These are phyloP conservation scores for Megaleporinus macrocephalus DNA, from an alignment of 2,113 vertebrate genomes.

Conservation along the genomic window DNA sequence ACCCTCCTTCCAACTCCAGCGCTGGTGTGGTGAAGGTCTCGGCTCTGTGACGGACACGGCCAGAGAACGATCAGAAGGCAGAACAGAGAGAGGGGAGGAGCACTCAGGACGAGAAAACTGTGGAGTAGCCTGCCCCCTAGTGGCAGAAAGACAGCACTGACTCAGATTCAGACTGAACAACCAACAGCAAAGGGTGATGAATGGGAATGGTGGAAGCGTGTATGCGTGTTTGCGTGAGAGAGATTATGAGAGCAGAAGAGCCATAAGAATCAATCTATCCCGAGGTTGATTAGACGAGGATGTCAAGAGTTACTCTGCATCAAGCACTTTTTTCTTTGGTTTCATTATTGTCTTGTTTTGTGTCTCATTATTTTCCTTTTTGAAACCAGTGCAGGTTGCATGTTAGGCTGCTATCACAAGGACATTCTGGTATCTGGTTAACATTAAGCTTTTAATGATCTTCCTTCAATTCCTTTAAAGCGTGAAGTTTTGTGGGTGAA, in stretches of 20 bases:
- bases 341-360: conserved; percentile 53
- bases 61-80: conserved; percentile 11
- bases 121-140: conserved; percentile 70
- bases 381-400: conserved; percentile 22
- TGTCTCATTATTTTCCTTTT: conserved; percentile 38
- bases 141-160: conserved; percentile 69
- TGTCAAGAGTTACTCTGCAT: conserved; percentile 73
- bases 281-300: conserved; percentile 59
- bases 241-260: conserved; percentile 50
- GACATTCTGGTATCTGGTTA: not conserved
- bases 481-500: too few species aligned
- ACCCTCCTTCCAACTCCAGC: conserved; percentile 70
- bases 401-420: not conserved
- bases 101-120: conserved; percentile 56
- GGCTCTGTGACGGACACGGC: conserved; percentile 82
- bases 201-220: conserved; percentile 47
- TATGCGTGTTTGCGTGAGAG: conserved; percentile 46
- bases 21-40: conserved; percentile 93
- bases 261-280: conserved; percentile 54
- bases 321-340: conserved; percentile 74
- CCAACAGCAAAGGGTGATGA: conserved; percentile 55
- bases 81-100: conserved; percentile 63
- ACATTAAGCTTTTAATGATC: too few species aligned
- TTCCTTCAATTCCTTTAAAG: too few species aligned
- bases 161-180: conserved; percentile 67